Conservation (phyloP, 1,140 invertebrate species). For the Hypothenemus hampei region DNA sequence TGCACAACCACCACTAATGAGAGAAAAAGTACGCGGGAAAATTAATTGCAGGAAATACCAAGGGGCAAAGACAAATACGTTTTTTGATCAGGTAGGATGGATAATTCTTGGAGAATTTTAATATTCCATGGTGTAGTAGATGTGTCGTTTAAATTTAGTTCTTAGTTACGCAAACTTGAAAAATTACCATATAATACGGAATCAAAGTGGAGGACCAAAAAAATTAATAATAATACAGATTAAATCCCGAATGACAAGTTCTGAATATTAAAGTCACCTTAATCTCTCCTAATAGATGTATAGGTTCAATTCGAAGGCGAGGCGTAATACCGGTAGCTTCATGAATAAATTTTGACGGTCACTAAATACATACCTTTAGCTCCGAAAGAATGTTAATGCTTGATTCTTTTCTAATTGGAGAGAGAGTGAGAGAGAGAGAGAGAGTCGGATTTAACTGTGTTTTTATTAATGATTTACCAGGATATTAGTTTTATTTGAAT, state of each 20-base stretch:
- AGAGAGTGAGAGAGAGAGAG: too few species aligned
- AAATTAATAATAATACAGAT: constrained; percentile 10
- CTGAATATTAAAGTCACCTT: constrained; percentile 11
- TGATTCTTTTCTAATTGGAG: too few species aligned
- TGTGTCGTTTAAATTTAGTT: too few species aligned
- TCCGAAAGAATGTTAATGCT: constrained; percentile 7
- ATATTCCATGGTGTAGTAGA: neutral
- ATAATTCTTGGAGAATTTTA: neutral
- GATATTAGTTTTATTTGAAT: too few species aligned
- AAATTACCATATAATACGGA: too few species aligned
- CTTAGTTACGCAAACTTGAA: too few species aligned
- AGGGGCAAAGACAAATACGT: neutral
- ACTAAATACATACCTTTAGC: constrained; percentile 1
- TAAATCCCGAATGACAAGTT: constrained; percentile 8
- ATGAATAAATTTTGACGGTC: constrained; percentile 14
- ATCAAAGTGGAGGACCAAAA: too few species aligned
- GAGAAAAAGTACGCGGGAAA: too few species aligned
- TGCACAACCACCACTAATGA: too few species aligned
- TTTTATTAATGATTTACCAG: too few species aligned
- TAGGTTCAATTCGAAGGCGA: constrained; percentile 3
- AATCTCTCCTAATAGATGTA: constrained; percentile 11
- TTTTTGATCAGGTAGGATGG: neutral
- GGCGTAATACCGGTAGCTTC: constrained; percentile 13
- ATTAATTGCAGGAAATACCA: neutral
- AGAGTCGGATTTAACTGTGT: too few species aligned